Base-by-base conservation (phyloP, 2,113 vertebrate species). In the Hippocampus zosterae region DNA sequence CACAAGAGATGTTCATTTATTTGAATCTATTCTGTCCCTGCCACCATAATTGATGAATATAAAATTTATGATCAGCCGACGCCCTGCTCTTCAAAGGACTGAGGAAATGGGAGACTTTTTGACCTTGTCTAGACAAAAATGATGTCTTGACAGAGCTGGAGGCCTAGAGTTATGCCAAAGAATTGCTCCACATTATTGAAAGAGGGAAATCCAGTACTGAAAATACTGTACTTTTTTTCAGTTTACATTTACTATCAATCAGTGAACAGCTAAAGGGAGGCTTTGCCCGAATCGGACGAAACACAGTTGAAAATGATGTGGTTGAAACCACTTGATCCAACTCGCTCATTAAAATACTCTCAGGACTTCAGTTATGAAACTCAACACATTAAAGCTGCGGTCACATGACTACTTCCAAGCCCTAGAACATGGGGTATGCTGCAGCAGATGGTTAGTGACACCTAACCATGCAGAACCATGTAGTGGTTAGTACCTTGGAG, bases 401-500 rank as follows among this genome's bases (percentile, higher is more conserved):
- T 57, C 9, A 27, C 23, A 27, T 25, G n/a, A 23, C 55, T 25
- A 27, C 13, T 57, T 60, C 56, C 10, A 9, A 12, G 9, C 50
- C 8, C 8, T n/a, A 8, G 50, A 53, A 53, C 19, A 53, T 8
- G 50, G 50, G 9, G 50, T n/a, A 21, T n/a, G 2, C 21, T 53
- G 6, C 50, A 10, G 1, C 6, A 25, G 65, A 11, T 16, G 1
- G 0, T 18, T 2, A 0, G 18, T 1, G 55, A 40, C 52, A n/a
- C n/a, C n/a, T n/a, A n/a, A n/a, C n/a, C n/a, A n/a, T n/a, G n/a
- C n/a, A n/a, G n/a, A n/a, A n/a, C n/a, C n/a, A n/a, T n/a, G n/a
- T n/a, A n/a, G n/a, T n/a, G n/a, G n/a, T n/a, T n/a, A 0, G 0
- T 98, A 99, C 97, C 97, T 98, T 73, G 96, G 96, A 73, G 97